These are phyloP conservation scores for Corythornis vintsioides DNA, from an alignment of 2,113 vertebrate genomes.

Conservation along the genomic window DNA sequence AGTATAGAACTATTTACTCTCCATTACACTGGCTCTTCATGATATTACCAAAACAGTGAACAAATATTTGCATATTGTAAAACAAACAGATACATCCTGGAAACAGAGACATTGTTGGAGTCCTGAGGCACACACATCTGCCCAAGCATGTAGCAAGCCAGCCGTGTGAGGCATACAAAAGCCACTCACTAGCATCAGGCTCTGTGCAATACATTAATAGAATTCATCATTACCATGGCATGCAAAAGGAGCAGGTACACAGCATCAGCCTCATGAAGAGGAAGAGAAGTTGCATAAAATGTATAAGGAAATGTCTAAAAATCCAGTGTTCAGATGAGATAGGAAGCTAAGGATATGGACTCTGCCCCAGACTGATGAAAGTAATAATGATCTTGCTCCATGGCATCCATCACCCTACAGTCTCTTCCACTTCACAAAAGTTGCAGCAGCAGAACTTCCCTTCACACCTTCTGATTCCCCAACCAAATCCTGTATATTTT, in stretches of 20 bases:
- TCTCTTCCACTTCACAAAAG: neutral
- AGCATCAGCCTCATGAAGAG: neutral
- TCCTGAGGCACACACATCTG: neutral
- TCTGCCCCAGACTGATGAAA: neutral
- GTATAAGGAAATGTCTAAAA: neutral
- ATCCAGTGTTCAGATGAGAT: neutral
- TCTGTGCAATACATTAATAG: neutral
- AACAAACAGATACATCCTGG: neutral
- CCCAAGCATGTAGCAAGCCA: neutral
- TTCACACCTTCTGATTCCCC: neutral
- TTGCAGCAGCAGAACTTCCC: constrained; percentile 1
- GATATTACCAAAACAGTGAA: neutral
- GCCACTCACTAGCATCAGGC: neutral
- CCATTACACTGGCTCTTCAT: neutral
- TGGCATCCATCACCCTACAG: neutral
- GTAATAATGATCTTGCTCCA: neutral
- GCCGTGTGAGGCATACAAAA: neutral
- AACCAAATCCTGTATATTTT: neutral
- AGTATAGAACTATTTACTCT: neutral
- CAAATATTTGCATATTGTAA: constrained; percentile 1
- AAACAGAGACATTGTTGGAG: neutral
- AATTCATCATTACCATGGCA: neutral
- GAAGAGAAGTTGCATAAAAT: neutral
- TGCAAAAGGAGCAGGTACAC: neutral
- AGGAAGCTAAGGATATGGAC: neutral